Conservation (phyloP, 2,888 invertebrate species). For the Mycalesis mineus region DNA sequence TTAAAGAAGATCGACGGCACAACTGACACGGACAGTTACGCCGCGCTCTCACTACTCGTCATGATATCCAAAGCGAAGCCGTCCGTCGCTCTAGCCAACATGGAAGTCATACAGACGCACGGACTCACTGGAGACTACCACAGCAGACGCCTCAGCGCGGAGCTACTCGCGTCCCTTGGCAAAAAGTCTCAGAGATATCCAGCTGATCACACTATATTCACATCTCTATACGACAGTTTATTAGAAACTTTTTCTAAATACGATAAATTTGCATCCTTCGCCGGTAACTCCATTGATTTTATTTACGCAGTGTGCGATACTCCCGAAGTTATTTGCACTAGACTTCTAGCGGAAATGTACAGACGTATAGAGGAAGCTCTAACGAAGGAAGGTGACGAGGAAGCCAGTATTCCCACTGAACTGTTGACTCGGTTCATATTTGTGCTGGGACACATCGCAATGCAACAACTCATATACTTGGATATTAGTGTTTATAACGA, state of each 20-base stretch:
- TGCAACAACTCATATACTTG: slow-evolving; percentile 88
- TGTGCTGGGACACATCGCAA: slow-evolving; percentile 86
- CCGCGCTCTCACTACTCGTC: slow-evolving; percentile 86
- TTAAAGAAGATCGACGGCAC: slow-evolving; percentile 84
- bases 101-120: slow-evolving; percentile 84
- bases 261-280: slow-evolving; percentile 71
- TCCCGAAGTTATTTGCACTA: slow-evolving; percentile 73
- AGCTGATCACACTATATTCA: slow-evolving; percentile 56
- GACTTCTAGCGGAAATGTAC: slow-evolving; percentile 69
- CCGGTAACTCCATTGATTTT: slow-evolving; percentile 72
- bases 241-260: slow-evolving; percentile 69
- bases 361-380: slow-evolving; percentile 60
- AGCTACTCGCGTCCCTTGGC: slow-evolving; percentile 54
- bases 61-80: slow-evolving; percentile 83
- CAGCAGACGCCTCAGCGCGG: slow-evolving; percentile 54
- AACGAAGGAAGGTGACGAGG: slow-evolving; percentile 55
- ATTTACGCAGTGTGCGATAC: slow-evolving; percentile 78
- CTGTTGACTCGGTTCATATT: slow-evolving; percentile 76
- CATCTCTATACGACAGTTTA: slow-evolving; percentile 53
- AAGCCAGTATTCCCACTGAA: slow-evolving; percentile 53
- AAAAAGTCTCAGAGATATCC: slow-evolving; percentile 64
- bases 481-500: slow-evolving; percentile 91
- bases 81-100: slow-evolving; percentile 81
- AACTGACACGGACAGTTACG: slow-evolving; percentile 83
- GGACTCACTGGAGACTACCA: slow-evolving; percentile 80